Base-by-base conservation (phyloP, 2,113 vertebrate genomes). In the Haemorhous mexicanus region DNA sequence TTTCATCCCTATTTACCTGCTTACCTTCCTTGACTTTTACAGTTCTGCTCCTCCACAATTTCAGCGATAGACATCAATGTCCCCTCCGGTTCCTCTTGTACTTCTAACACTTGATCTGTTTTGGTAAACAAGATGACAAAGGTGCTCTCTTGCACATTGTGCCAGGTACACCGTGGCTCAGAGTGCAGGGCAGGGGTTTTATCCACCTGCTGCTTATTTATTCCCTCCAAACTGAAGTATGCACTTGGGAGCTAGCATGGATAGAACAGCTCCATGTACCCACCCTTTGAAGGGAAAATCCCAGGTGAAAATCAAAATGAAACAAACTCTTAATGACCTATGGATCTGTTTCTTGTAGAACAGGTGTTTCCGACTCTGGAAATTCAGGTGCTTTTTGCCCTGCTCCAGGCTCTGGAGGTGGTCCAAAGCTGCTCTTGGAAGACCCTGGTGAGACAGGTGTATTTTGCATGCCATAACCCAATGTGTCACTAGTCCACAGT, bases 241-340 rank as follows among this genome's bases (percentile, higher is more conserved):
- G 2, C 20, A 8, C 59, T 50, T 49, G 24, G 39, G 64, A 87
- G n/a, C 47, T 63, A 83, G 44, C 11, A 15, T 32, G 28, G 28
- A 16, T 39, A 67, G 72, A 77, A 16, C 43, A 73, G 32, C 46
- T 68, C 21, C 43, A 74, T 0, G 10, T 43, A 92, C 10, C 21
- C 33, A 62, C 35, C 47, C 80, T 86, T 39, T 59, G 39, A 89
- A 93, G 85, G 83, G 90, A 94, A 96, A 95, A 93, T 49, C 79
- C 59, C 68, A 58, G 35, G 63, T 70, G 66, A 90, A 93, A 95
- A 80, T 88, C 50, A 90, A 74, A 90, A 53, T 62, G 68, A 30
- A 72, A 66, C 72, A 80, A 92, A 86, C 75, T 30, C 28, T 69
- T 92, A 39, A 43, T 80, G 79, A 95, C 76, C 83, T 70, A n/a